Conservation (phyloP, 2,888 invertebrate genomes). For the Aplocera efformata region DNA sequence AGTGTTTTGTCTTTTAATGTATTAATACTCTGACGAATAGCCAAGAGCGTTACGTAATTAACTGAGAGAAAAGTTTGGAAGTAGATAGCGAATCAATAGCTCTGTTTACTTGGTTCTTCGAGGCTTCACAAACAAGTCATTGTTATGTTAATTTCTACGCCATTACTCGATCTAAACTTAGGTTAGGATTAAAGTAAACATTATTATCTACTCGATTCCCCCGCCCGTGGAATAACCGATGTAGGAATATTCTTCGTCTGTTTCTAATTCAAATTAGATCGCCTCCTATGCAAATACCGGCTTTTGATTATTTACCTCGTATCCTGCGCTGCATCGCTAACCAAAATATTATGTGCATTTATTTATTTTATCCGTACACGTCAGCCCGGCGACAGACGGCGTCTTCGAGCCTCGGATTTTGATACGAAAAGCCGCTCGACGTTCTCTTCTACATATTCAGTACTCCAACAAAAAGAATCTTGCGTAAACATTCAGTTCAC, state of each 20-base stretch:
- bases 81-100: conserved; percentile 22
- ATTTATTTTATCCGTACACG: conserved; percentile 57
- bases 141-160: conserved; percentile 54
- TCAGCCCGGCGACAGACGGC: conserved; percentile 41
- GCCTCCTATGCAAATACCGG: conserved; percentile 62
- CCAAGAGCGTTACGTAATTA: conserved; percentile 43
- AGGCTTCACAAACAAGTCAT: conserved; percentile 48
- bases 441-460: conserved; percentile 52
- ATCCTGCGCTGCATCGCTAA: conserved; percentile 54
- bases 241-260: conserved; percentile 31
- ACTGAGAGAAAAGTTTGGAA: conserved; percentile 45
- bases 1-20: conserved; percentile 13
- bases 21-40: too few relatives aligned
- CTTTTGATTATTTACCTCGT: conserved; percentile 48
- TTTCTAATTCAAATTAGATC: conserved; percentile 51
- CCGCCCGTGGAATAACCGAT: conserved; percentile 38
- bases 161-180: conserved; percentile 40
- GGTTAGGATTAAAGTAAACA: conserved; percentile 35
- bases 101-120: conserved; percentile 37
- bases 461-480: conserved; percentile 34
- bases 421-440: conserved; percentile 37
- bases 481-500: conserved; percentile 34
- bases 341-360: conserved; percentile 76
- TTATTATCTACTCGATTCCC: conserved; percentile 28
- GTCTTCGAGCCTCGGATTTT: conserved; percentile 44